Percentiles rank a stretch among this genome's conserved stretches.
Evolutionary conservation across 2,113 vertebrate species (phyloP).

Genomic region (Bos javanicus): DNA sequence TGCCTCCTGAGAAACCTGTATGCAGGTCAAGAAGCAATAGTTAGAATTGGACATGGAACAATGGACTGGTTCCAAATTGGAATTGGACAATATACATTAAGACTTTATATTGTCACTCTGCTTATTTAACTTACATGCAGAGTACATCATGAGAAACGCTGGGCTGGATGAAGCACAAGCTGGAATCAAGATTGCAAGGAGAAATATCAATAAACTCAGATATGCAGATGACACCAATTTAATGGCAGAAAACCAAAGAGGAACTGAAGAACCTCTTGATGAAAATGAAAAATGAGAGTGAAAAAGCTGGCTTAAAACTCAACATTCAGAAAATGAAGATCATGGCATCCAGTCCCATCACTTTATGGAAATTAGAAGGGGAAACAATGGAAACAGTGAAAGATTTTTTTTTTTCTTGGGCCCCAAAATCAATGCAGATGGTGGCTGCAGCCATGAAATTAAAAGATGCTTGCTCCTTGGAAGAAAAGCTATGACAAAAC

Average conservation of each 20-base stretch:
- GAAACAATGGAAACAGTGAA: neutral
- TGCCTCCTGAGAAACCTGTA: neutral
- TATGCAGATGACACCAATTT: neutral
- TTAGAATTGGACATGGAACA: neutral
- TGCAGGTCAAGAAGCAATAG: neutral
- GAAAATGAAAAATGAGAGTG: neutral
- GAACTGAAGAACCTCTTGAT: neutral
- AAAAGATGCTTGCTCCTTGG: neutral
- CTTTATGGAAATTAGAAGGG: neutral
- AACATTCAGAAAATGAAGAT: neutral
- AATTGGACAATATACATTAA: neutral
- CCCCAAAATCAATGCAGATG: neutral
- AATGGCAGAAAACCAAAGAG: neutral
- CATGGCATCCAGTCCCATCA: neutral
- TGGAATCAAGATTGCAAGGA: neutral
- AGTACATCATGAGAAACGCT: neutral
- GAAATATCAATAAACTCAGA: neutral
- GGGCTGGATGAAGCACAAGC: neutral
- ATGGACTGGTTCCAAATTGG: neutral
- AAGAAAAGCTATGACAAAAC: neutral
- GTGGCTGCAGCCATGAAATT: neutral
- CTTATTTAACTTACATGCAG: neutral
- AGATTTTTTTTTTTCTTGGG: neutral
- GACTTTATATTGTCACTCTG: neutral
- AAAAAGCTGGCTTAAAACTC: neutral